phyloP scores from a whole-genome alignment of 2,113 vertebrate species.

The Mesoclemmys tuberculata region DNA sequence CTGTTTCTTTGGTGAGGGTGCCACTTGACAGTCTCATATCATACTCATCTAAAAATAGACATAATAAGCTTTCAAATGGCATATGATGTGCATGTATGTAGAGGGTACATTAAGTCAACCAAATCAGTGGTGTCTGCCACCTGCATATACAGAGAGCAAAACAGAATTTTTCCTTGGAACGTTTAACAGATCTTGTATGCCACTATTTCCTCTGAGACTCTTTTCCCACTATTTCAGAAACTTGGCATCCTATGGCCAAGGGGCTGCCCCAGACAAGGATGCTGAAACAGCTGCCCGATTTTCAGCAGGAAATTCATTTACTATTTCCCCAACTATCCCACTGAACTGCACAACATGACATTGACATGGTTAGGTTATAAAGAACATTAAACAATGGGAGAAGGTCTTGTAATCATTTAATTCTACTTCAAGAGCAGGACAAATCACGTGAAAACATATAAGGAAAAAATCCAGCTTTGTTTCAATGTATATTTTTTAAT shows the following conservation, averaged over 20 bases:
- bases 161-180: not conserved
- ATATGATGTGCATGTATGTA: not conserved
- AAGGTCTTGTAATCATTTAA: not conserved
- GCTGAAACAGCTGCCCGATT: not conserved
- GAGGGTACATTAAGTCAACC: not conserved
- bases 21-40: not conserved
- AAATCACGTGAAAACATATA: not conserved
- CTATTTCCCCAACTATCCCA: not conserved
- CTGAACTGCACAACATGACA: not conserved
- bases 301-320: not conserved
- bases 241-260: fast-evolving
- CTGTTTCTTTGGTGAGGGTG: not conserved
- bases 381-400: not conserved
- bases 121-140: not conserved
- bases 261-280: not conserved
- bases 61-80: not conserved
- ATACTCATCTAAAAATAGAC: not conserved
- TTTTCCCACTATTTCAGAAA: not conserved
- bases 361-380: not conserved
- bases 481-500: not conserved
- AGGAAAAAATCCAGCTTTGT: not conserved
- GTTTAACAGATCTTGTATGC: not conserved
- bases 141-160: not conserved
- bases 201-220: not conserved
- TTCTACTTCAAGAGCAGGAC: not conserved